These are phyloP conservation scores for Oncorhynchus kisutch DNA, from an alignment of 2,113 vertebrate species.

Conservation along the genomic window DNA sequence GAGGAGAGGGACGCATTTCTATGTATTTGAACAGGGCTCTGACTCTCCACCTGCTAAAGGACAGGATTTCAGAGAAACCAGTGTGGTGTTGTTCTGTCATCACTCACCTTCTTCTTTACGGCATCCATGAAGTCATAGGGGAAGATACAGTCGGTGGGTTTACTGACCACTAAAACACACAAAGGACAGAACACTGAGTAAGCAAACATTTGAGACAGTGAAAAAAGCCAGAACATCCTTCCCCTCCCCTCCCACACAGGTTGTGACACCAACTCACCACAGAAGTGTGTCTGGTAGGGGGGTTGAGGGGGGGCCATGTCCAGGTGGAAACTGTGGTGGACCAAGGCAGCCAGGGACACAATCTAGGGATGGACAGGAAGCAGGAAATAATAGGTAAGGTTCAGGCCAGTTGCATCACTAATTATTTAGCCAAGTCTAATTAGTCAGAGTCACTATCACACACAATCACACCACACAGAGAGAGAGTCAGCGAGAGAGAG, in stretches of 20 bases:
- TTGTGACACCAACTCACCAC: conserved; percentile 75
- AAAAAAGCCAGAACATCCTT: neutral
- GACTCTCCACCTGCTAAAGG: neutral
- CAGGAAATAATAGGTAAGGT: neutral
- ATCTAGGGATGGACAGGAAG: conserved; percentile 70
- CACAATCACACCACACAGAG: too few species aligned
- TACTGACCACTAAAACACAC: conserved; percentile 82
- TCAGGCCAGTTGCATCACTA: neutral
- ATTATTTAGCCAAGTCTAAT: too few species aligned
- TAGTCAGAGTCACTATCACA: too few species aligned
- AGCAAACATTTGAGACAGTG: neutral
- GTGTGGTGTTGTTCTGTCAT: neutral
- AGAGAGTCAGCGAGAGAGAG: too few species aligned
- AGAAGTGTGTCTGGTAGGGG: conserved; percentile 92
- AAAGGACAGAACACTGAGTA: neutral
- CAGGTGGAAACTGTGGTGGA: conserved; percentile 86
- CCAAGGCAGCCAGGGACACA: conserved; percentile 84
- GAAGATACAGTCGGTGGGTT: conserved; percentile 91
- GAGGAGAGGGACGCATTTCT: neutral
- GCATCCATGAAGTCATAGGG: conserved; percentile 90
- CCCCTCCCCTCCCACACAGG: neutral
- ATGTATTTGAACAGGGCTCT: neutral
- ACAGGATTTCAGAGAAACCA: neutral
- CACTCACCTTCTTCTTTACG: conserved; percentile 83
- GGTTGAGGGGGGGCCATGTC: conserved; percentile 89